Percentiles rank a stretch among this genome's conserved stretches.
Conservation (phyloP, 2,888 invertebrate species). For the Dynastes grantii region DNA sequence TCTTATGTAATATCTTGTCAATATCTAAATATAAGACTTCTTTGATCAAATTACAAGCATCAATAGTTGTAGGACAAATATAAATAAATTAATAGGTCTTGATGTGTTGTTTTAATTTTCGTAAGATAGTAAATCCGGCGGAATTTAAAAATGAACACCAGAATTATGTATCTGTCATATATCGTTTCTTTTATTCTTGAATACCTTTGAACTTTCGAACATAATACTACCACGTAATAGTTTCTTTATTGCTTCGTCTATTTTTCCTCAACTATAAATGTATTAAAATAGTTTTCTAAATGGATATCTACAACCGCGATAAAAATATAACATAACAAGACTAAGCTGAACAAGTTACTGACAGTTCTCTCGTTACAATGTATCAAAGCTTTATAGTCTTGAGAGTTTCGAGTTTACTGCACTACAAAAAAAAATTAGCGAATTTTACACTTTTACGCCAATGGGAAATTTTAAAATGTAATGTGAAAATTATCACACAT, state of each 20-base stretch:
- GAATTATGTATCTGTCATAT: conserved; percentile 44
- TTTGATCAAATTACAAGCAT: background rate
- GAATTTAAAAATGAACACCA: conserved; percentile 33
- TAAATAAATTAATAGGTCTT: conserved; percentile 37
- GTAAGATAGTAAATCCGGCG: conserved; percentile 18
- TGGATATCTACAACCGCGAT: too few species aligned
- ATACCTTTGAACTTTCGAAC: conserved; percentile 13
- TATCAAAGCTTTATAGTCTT: too few species aligned
- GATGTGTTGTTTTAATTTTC: conserved; percentile 28
- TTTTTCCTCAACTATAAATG: too few species aligned
- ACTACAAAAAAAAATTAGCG: too few species aligned
- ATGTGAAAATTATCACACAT: too few species aligned
- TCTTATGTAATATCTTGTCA: background rate
- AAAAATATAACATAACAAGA: too few species aligned
- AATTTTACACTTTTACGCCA: too few species aligned
- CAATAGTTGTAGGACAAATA: background rate
- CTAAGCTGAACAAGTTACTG: too few species aligned
- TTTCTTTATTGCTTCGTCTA: background rate
- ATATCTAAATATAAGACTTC: conserved; percentile 11
- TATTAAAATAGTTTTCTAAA: too few species aligned
- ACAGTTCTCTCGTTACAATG: too few species aligned
- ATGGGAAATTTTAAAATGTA: too few species aligned
- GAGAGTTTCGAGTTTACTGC: too few species aligned
- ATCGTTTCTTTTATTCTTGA: conserved; percentile 25
- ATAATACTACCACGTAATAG: background rate